Evolutionary conservation across 2,888 invertebrate genomes (phyloP).

Genomic region (Andricus quercusramuli): DNA sequence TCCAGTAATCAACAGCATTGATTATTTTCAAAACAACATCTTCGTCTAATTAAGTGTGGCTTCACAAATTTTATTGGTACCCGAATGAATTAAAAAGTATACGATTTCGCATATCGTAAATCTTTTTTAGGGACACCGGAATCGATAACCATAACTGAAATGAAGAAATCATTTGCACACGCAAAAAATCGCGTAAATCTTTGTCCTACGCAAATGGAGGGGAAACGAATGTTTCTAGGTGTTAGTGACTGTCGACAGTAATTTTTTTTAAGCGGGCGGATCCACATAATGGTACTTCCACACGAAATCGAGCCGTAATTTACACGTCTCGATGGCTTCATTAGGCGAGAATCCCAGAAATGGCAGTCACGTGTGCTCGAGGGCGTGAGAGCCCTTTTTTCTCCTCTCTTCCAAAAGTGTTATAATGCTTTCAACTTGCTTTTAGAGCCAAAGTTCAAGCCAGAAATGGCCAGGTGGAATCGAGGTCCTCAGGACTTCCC

Average conservation of each 20-base stretch:
- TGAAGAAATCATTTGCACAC: neutral
- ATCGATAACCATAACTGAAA: neutral
- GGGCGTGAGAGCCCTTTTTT: constrained; percentile 30
- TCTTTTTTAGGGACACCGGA: neutral
- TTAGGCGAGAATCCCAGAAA: constrained; percentile 34
- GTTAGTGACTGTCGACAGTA: constrained; percentile 6
- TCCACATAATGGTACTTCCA: constrained; percentile 21
- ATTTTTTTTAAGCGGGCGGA: neutral
- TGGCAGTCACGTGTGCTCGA: constrained; percentile 5
- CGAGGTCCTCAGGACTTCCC: neutral
- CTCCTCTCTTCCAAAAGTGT: constrained; percentile 40
- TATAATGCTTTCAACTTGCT: neutral
- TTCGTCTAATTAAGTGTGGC: too few relatives aligned
- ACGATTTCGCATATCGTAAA: neutral
- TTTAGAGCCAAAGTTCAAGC: neutral
- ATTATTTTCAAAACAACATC: too few relatives aligned
- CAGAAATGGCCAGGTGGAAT: neutral
- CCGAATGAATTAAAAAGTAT: too few relatives aligned
- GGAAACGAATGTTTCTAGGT: neutral
- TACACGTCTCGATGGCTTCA: constrained; percentile 10
- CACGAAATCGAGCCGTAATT: constrained; percentile 38
- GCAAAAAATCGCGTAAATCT: neutral
- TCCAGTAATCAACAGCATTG: too few relatives aligned
- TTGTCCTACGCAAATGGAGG: neutral
- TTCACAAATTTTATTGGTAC: too few relatives aligned